Evolutionary conservation across 2,113 vertebrate species (phyloP), one percentile per base, ranked within the genome.

Genomic region (Carassius auratus): DNA sequence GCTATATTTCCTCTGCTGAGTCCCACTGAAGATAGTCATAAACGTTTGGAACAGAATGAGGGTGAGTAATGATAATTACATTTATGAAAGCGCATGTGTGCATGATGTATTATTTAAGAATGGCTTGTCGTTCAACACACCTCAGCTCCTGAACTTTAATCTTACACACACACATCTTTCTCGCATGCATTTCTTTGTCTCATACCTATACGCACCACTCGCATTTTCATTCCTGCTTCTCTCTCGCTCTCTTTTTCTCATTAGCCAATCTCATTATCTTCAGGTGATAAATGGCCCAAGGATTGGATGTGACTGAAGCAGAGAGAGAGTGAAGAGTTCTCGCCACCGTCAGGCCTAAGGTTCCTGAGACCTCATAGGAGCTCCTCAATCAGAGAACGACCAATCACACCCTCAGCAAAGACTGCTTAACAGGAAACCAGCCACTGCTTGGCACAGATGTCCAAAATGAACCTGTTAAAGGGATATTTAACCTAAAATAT

Each of bases 181-280:
- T 7, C 64, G 48, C 36, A 73, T 26, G 21, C 76, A 57, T 33
- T 71, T 36, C 48, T 76, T 57, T 69, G 36, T 59, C 77, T 62
- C 52, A 1, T 10, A 52, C 68, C 17, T 13, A 45, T 21, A 30
- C 4, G 17, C 30, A 62, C 78, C 78, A 48, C 59, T 48, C 14
- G 1, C 14, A 50, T n/a, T 50, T 81, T 69, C 23, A 52, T 68
- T 81, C 62, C 48, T 14, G 23, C 7, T 30, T 68, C 79, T 45
- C 42, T 45, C 55, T 68, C 79, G 9, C 42, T 45, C 55, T 80
- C 66, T 81, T 71, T 74, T 45, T 85, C 78, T 86, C 85, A 81
- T 86, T 81, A 86, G 59, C 38, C 85, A 86, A 78, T 81, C 76
- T 86, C 78, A 86, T 86, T 86, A 86, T 73, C 78, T 36, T 59